phyloP scores from a whole-genome alignment of 2,888 invertebrate genomes.

The Heliconius ethilla region DNA sequence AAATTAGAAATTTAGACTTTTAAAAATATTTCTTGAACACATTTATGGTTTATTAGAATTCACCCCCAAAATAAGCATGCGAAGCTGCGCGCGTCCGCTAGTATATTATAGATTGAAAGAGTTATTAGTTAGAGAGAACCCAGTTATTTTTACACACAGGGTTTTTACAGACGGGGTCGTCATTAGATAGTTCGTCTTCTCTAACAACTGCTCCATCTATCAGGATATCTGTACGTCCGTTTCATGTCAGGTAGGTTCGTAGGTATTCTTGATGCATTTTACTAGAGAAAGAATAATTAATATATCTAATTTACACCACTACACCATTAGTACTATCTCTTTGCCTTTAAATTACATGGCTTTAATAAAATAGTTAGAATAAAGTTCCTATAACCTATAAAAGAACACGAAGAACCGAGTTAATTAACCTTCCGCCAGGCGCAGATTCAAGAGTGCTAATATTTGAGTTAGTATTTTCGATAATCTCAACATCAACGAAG shows the following conservation, averaged over 20 bases:
- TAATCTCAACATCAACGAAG: constrained; percentile 11
- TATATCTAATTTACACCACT: too few species aligned
- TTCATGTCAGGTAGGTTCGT: neutral
- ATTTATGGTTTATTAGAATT: too few species aligned
- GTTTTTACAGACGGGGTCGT: too few species aligned
- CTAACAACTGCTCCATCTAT: constrained; percentile 2
- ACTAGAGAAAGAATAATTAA: neutral
- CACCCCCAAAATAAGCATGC: too few species aligned
- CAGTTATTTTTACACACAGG: too few species aligned
- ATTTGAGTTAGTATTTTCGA: constrained; percentile 10
- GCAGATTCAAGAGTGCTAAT: neutral
- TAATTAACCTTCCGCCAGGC: constrained; percentile 1
- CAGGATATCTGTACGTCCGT: neutral
- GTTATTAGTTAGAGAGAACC: too few species aligned
- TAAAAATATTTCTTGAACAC: too few species aligned
- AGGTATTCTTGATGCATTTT: constrained; percentile 1
- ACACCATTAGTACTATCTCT: neutral
- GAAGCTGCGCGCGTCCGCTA: too few species aligned
- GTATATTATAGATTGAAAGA: too few species aligned
- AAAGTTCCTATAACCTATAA: neutral
- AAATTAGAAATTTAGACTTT: too few species aligned
- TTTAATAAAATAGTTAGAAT: neutral
- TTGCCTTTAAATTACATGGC: neutral
- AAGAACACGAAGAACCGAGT: constrained; percentile 5
- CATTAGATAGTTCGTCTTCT: neutral